Evolutionary conservation across 1,140 invertebrate species (phyloP), one percentile per base, ranked within the genome.

Genomic region (Zaprionus taronus): DNA sequence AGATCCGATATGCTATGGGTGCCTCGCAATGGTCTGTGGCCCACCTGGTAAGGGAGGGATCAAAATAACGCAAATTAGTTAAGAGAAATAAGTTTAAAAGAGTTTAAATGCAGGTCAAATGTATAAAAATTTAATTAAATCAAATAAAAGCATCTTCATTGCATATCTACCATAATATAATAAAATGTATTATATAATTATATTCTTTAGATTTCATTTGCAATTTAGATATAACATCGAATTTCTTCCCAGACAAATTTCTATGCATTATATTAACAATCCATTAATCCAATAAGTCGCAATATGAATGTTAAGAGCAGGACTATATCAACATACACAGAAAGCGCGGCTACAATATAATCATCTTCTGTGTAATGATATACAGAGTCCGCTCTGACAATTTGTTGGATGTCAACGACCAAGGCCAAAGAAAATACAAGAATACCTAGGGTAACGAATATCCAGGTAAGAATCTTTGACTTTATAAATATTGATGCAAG

Each of bases 1-100:
- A 97, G 92, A 91, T 97, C 96, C 67, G 95, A 95, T 69, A 96
- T 97, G 83, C 96, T 96, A 92, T 98, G 97, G 93, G 97, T 98
- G 72, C 95, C 95, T 93, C 97, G 97, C 61, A 98, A 93, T 66
- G 95, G 96, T 83, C 94, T 94, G 91, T 96, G 96, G 62, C 96
- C 96, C 77, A 97, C 95, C 96, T 97, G 57, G 2, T 24, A 41
- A n/a, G 47, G 31, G 11, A 34, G 3, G 41, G 0, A 7, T 4
- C 26, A 26, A 2, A 34, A 14, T 28, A 20, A 53, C 2, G 2
- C 5, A 64, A 36, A n/a, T 31, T 11, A n/a, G 2, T 9, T 3
- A 4, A 17, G 7, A 57, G n/a, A n/a, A 56, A 9, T n/a, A 15
- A 24, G 2, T 17, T 5, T 31, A n/a, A 15, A 56, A 15, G 17